These are phyloP conservation scores for Drosophila lini DNA, from an alignment of 1,140 invertebrate genomes.

Conservation along the genomic window DNA sequence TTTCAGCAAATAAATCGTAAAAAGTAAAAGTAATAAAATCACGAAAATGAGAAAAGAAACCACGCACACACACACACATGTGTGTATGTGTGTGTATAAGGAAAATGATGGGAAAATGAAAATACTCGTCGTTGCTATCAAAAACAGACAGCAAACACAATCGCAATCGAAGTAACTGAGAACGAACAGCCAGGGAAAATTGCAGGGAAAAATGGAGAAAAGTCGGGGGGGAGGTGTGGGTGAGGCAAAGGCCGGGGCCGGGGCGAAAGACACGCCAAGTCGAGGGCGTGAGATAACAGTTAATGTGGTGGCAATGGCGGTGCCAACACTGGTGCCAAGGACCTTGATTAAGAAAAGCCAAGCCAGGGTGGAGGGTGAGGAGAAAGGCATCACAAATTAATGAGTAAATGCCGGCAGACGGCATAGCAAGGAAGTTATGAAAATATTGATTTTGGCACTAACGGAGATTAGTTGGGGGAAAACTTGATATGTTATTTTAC, in stretches of 20 bases:
- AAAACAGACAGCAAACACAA: conserved; percentile 64
- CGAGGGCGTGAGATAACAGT: conserved; percentile 46
- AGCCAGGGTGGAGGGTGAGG: not conserved
- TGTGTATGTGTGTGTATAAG: conserved; percentile 22
- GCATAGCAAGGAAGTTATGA: conserved; percentile 21
- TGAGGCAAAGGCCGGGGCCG: not conserved
- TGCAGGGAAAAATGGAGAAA: not conserved
- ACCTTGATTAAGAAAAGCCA: conserved; percentile 41
- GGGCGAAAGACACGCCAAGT: conserved; percentile 4
- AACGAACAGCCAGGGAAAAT: conserved; percentile 45
- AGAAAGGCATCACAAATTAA: conserved; percentile 38
- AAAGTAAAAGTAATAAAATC: conserved; percentile 83
- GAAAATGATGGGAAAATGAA: conserved; percentile 59
- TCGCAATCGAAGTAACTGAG: conserved; percentile 56
- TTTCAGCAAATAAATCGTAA: conserved; percentile 82
- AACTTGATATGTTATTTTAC: conserved; percentile 7
- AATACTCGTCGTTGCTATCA: conserved; percentile 60
- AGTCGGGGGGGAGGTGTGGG: not conserved
- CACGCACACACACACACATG: conserved; percentile 38
- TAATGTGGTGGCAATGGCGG: conserved; percentile 55
- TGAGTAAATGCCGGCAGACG: conserved; percentile 38
- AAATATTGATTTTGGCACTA: conserved; percentile 42
- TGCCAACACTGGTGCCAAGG: conserved; percentile 41
- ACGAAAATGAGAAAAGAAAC: conserved; percentile 79
- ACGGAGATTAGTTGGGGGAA: conserved; percentile 1